These are phyloP conservation scores for Nomada ruficornis DNA, from an alignment of 2,888 invertebrate species.

Conservation along the genomic window DNA sequence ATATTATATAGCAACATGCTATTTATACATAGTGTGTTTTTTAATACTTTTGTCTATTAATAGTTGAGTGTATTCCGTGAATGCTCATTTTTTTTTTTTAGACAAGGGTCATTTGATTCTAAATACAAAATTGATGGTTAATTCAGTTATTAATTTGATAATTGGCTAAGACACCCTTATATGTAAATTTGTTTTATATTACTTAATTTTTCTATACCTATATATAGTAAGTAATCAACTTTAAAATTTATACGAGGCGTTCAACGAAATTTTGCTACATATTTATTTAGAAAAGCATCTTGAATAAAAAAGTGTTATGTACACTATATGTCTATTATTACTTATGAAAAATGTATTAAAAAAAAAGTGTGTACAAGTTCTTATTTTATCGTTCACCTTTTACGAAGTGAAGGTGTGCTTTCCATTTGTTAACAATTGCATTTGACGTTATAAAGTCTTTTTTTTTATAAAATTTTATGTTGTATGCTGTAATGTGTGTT, in stretches of 20 bases:
- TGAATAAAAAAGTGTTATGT: no score
- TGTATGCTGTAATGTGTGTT: no score
- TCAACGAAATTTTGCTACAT: no score
- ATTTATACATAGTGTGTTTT: not conserved
- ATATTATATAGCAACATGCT: not conserved
- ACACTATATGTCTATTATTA: no score
- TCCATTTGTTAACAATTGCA: no score
- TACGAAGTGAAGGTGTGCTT: no score
- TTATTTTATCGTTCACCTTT: no score
- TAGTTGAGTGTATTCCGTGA: not conserved
- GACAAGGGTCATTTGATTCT: not conserved
- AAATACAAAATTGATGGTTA: conserved; percentile 1
- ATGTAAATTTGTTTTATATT: not conserved
- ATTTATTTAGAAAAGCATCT: no score
- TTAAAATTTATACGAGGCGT: conserved; percentile 12
- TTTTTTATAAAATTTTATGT: no score
- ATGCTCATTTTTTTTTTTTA: not conserved
- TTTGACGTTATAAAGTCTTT: no score
- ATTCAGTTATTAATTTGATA: not conserved
- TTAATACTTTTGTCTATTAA: not conserved
- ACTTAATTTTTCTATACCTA: not conserved
- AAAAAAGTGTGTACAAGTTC: no score
- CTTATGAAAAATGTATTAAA: no score
- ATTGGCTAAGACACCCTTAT: not conserved
- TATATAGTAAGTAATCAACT: not conserved